These are phyloP conservation scores for Xylocopa sonorina DNA, from an alignment of 1,140 invertebrate species.

Conservation along the genomic window DNA sequence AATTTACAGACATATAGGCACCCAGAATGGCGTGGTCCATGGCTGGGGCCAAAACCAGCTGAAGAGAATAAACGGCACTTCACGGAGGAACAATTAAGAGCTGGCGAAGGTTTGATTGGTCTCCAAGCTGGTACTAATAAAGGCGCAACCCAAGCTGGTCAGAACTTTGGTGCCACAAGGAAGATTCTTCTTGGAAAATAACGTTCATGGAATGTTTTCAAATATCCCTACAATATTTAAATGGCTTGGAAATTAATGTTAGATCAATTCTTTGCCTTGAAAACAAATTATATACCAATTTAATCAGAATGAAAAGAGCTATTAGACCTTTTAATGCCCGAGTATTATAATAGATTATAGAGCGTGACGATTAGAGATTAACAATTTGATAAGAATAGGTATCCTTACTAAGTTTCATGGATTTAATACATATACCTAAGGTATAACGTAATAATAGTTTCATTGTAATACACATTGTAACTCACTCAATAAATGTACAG, in stretches of 20 bases:
- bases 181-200: conserved; percentile 95
- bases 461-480: neutral
- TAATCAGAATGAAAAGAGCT: neutral
- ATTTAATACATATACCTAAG: too few relatives aligned
- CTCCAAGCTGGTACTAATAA: conserved; percentile 98
- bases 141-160: conserved; percentile 95
- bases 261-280: too few relatives aligned
- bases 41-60: conserved; percentile 93
- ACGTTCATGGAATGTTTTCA: conserved; percentile 10
- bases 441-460: neutral
- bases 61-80: conserved; percentile 96
- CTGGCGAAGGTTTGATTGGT: conserved; percentile 94
- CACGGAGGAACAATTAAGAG: conserved; percentile 94
- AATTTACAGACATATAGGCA: conserved; percentile 91
- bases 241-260: conserved; percentile 9
- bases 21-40: conserved; percentile 94
- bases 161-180: conserved; percentile 95
- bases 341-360: neutral
- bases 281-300: too few relatives aligned
- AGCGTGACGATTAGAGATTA: neutral
- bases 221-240: conserved; percentile 15
- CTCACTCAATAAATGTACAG: conserved; percentile 5
- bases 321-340: neutral
- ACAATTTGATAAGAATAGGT: neutral
- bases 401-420: neutral